Evolutionary conservation across 2,888 invertebrate species (phyloP), one percentile per base, ranked within the genome.

Genomic region (Apamea sordens): DNA sequence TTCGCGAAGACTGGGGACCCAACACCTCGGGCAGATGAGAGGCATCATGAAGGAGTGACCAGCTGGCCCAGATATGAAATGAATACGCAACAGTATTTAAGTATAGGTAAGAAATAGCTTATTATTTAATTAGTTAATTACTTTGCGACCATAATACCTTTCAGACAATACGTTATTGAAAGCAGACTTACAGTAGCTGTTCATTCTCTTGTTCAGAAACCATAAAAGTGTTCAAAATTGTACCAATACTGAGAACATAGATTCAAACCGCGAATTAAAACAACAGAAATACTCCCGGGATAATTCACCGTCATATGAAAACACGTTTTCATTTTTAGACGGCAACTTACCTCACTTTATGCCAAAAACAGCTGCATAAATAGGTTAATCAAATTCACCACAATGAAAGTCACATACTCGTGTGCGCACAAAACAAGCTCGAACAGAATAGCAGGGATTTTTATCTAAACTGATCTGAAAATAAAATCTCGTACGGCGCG

Each of bases 31-130:
- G 97, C 84, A 0, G 98, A 94, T 95, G 98, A 93, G 95, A 97
- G 85, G 91, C 98, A 92, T 56, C 92, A 91, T 70, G 98, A 98
- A 89, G 95, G 97, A 70, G 97, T 97, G 41, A 96, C 97, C 73
- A 96, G 95, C 7, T 99, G 99, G 98, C 98, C 98, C 72, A 97
- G 98, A 79, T 99, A 98, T 93, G 98, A 98, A 92, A 97, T 98
- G 72, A 97, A 98, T 75, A 98, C 98, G 36, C 98, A 98, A 93
- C 98, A 98, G 91, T 98, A 98, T 94, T 97, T 99, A 79, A 98
- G 98, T 94, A 98, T 98, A 92, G 98, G 98, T 98, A 93, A 97
- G 97, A 93, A 32, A 47, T 32, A 53, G 2, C 11, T 1, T 71
- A 53, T 15, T 6, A 32, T 32, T 44, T 44, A 28, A 8, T 15